phyloP scores from a whole-genome alignment of 2,797 vertebrate species.

The Mormyrus proboscirostris region DNA sequence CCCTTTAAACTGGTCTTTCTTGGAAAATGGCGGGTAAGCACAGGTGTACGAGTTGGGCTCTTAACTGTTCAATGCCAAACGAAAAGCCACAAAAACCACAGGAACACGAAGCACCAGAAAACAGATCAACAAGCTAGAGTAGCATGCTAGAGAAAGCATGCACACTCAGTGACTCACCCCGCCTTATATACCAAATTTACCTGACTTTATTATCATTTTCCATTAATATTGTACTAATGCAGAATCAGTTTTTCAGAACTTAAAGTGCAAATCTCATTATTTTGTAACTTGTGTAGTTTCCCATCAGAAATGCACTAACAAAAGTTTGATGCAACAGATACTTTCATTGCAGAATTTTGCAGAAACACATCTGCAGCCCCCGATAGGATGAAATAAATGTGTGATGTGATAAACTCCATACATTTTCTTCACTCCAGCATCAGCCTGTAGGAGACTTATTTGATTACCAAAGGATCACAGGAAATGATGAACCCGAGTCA shows the following conservation, averaged over 20 bases:
- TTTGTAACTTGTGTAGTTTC: not conserved
- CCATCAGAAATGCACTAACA: not conserved
- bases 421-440: not conserved
- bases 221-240: not conserved
- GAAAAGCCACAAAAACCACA: conserved; percentile 14
- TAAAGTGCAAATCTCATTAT: not conserved
- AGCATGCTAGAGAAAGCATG: not conserved
- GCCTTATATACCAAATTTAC: not conserved
- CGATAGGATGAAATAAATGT: not conserved
- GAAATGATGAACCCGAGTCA: not conserved
- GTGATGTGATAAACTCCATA: not conserved
- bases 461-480: not conserved
- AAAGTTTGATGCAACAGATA: not conserved
- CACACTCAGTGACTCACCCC: not conserved
- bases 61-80: not conserved
- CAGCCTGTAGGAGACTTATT: not conserved
- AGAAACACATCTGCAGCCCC: not conserved
- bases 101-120: conserved; percentile 2
- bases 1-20: not conserved
- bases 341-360: not conserved
- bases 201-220: not conserved
- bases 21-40: not conserved
- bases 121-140: conserved; percentile 12
- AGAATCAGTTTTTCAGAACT: not conserved
- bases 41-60: not conserved